These are phyloP conservation scores for Cabera pusaria DNA, from an alignment of 2,888 invertebrate genomes.

Conservation along the genomic window DNA sequence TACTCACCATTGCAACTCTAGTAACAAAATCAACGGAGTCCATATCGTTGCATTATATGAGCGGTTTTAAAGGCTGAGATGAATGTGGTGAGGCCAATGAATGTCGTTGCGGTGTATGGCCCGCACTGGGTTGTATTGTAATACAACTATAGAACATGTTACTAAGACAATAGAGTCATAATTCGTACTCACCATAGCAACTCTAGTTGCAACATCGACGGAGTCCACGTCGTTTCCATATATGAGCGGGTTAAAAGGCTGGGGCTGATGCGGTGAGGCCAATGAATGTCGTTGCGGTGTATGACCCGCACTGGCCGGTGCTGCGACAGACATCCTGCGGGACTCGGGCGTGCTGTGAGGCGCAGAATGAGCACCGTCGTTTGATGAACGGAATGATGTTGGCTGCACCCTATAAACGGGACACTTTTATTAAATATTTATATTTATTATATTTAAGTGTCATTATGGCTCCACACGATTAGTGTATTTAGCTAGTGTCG, in stretches of 20 bases:
- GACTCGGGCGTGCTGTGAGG: constrained; percentile 71
- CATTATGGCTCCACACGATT: no score
- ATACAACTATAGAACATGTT: no score
- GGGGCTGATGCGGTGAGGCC: constrained; percentile 67
- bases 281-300: constrained; percentile 72
- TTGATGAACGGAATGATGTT: constrained; percentile 47
- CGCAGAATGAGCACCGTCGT: constrained; percentile 55
- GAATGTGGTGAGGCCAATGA: constrained; percentile 67
- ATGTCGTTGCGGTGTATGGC: constrained; percentile 68
- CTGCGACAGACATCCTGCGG: constrained; percentile 62
- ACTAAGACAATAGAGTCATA: no score
- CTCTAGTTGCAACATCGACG: constrained; percentile 98
- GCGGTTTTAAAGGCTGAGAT: constrained; percentile 89
- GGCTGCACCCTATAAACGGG: constrained; percentile 56
- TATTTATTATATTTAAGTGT: no score
- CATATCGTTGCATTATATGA: constrained; percentile 96
- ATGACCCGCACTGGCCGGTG: constrained; percentile 54
- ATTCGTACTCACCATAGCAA: constrained; percentile 79
- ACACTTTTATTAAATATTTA: no score
- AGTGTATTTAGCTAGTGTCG: no score
- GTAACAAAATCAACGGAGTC: constrained; percentile 99
- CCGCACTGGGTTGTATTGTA: no score
- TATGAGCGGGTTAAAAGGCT: constrained; percentile 93
- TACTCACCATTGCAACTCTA: constrained; percentile 87
- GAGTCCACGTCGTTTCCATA: constrained; percentile 98